phyloP scores from a whole-genome alignment of 2,113 vertebrate genomes.

The Telmatochromis bifrenatus region DNA sequence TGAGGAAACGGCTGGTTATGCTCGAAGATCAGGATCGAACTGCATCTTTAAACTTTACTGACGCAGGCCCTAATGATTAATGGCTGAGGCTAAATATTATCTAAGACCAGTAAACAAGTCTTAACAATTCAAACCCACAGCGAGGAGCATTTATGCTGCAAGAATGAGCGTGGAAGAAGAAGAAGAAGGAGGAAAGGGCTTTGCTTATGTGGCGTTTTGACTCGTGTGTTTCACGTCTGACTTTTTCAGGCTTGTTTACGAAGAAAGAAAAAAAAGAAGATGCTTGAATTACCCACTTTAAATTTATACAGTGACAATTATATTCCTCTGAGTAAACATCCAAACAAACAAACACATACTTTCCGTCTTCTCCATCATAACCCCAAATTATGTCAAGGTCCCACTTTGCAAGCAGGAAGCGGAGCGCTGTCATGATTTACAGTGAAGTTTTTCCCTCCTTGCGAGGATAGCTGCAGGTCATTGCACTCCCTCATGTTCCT shows the following conservation, averaged over 20 bases:
- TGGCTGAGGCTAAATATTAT: neutral
- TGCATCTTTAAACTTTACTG: neutral
- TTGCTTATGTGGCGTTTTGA: neutral
- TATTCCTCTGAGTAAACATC: conserved; percentile 6
- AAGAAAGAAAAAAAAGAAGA: neutral
- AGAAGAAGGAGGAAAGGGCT: neutral
- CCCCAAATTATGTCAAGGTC: conserved; percentile 19
- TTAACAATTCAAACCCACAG: neutral
- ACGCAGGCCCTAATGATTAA: neutral
- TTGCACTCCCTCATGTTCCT: neutral
- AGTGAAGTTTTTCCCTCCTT: neutral
- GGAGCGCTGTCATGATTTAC: conserved; percentile 30
- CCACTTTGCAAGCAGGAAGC: conserved; percentile 4
- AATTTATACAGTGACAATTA: neutral
- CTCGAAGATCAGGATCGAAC: neutral
- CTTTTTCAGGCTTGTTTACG: neutral
- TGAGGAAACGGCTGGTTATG: neutral
- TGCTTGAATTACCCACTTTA: neutral
- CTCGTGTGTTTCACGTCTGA: neutral
- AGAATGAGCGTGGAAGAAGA: neutral
- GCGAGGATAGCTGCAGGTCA: neutral
- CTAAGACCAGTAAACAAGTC: neutral
- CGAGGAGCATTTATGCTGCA: neutral
- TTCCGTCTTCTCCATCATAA: neutral
- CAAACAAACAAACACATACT: conserved; percentile 35